Evolutionary conservation across 2,888 invertebrate genomes (phyloP).

Genomic region (Zelleria hepariella): DNA sequence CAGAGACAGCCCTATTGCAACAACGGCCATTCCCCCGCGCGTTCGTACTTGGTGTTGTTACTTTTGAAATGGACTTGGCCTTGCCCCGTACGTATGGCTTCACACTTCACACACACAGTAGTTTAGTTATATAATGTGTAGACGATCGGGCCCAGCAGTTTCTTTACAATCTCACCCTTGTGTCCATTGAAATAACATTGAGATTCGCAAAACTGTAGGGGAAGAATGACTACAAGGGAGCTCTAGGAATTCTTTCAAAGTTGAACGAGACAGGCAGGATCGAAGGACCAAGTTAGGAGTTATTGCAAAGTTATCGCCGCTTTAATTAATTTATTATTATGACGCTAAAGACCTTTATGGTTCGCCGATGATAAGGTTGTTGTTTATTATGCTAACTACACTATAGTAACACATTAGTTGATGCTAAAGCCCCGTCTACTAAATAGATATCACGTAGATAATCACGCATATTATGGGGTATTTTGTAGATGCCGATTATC

Average conservation of each 20-base stretch:
- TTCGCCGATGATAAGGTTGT: not conserved
- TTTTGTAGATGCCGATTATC: too few species aligned
- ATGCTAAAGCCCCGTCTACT: too few species aligned
- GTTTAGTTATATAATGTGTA: not conserved
- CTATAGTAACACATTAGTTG: too few species aligned
- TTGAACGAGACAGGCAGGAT: not conserved
- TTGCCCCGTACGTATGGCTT: conserved; percentile 15
- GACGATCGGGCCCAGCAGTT: not conserved
- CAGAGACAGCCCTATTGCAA: not conserved
- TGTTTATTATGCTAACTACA: too few species aligned
- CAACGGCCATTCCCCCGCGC: not conserved
- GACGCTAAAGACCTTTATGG: not conserved
- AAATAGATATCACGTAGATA: too few species aligned
- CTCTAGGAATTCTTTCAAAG: not conserved
- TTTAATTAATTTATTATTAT: not conserved
- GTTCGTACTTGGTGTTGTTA: not conserved
- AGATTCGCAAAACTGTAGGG: not conserved
- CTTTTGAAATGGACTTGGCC: conserved; percentile 22
- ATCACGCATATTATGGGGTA: too few species aligned
- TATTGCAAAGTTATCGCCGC: not conserved
- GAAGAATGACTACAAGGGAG: too few species aligned
- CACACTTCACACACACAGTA: too few species aligned
- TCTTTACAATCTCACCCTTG: not conserved
- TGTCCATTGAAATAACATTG: not conserved
- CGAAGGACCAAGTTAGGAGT: not conserved